phyloP scores from a whole-genome alignment of 2,113 vertebrate species.

The Macroglossus sobrinus region DNA sequence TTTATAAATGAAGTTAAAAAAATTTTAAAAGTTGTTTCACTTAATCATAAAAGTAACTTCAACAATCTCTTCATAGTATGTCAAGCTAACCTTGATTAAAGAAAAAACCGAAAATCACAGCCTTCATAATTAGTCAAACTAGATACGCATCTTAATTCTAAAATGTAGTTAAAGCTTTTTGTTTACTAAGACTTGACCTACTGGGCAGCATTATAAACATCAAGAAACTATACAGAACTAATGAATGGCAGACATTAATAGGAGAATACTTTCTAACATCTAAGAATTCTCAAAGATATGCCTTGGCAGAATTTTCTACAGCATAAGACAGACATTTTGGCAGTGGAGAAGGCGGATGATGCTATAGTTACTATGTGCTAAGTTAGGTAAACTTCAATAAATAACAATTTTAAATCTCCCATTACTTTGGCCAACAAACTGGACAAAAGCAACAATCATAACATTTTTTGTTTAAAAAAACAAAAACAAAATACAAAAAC shows the following conservation, averaged over 20 bases:
- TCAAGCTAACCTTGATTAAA: neutral
- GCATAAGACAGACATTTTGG: neutral
- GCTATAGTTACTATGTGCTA: neutral
- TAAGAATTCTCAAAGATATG: neutral
- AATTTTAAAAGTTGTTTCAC: neutral
- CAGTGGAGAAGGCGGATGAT: neutral
- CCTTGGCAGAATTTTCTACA: neutral
- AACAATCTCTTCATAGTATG: neutral
- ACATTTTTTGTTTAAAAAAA: constrained; percentile 15
- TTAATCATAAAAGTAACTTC: neutral
- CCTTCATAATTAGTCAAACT: neutral
- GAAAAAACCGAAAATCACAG: neutral
- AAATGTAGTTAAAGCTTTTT: neutral
- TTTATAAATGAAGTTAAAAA: neutral
- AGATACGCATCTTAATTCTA: neutral
- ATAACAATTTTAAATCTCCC: neutral
- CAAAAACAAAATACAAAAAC: neutral
- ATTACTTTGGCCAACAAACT: neutral
- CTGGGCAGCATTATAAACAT: neutral
- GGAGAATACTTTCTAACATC: neutral
- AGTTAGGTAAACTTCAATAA: neutral
- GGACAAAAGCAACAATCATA: neutral
- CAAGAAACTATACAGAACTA: neutral
- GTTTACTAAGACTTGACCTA: neutral
- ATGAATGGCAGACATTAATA: neutral